phyloP scores from a whole-genome alignment of 2,113 vertebrate genomes.

The Zosterops japonicus region DNA sequence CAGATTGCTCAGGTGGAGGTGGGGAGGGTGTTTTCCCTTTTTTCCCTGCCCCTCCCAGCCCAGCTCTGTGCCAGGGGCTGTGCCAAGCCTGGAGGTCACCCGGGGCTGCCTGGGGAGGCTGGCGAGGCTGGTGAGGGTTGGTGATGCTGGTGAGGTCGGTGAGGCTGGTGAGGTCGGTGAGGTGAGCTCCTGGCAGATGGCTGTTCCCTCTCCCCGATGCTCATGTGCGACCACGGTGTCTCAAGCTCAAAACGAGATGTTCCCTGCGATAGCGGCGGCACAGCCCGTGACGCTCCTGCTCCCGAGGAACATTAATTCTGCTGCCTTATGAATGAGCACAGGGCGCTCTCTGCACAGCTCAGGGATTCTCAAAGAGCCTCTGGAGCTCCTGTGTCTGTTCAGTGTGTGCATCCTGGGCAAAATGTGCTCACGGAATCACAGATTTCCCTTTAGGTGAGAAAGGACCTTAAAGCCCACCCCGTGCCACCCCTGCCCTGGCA shows the following conservation, averaged over 20 bases:
- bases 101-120: neutral
- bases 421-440: rapidly evolving
- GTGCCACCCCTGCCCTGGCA: neutral
- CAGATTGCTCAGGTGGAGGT: rapidly evolving
- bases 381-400: neutral
- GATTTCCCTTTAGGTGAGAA: neutral
- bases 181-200: neutral
- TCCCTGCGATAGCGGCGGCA: neutral
- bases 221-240: neutral
- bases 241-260: neutral
- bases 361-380: neutral
- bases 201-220: neutral
- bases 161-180: neutral
- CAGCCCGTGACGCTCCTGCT: neutral
- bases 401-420: rapidly evolving
- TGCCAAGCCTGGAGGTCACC: neutral
- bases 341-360: neutral
- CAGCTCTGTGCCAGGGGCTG: neutral
- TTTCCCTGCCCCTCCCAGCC: neutral
- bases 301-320: neutral
- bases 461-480: rapidly evolving
- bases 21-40: neutral
- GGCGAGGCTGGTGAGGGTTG: too few relatives aligned
- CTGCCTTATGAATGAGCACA: neutral
- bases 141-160: too few relatives aligned